phyloP scores from a whole-genome alignment of 2,888 invertebrate genomes.

The Resseliella maxima region DNA sequence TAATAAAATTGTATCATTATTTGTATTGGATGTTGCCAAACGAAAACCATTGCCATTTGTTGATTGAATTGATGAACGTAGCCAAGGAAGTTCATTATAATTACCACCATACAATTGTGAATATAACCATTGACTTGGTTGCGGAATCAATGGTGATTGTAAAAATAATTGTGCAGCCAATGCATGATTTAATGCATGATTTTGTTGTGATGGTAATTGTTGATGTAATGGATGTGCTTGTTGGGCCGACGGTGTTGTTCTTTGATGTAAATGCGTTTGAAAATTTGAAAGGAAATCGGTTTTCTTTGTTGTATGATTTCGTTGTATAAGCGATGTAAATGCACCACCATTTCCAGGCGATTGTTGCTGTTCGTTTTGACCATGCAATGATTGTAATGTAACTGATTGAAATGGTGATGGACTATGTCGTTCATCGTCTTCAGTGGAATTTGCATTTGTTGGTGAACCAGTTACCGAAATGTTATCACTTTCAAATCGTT shows the following conservation, averaged over 20 bases:
- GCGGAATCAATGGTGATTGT: slow-evolving; percentile 79
- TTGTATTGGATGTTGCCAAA: slow-evolving; percentile 58
- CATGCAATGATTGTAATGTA: not conserved
- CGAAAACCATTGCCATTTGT: slow-evolving; percentile 60
- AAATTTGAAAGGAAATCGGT: slow-evolving; percentile 67
- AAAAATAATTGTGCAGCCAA: slow-evolving; percentile 79
- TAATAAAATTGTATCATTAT: not conserved
- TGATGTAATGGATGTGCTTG: slow-evolving; percentile 60
- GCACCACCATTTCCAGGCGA: slow-evolving; percentile 62
- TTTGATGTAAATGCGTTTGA: slow-evolving; percentile 65
- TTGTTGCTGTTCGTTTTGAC: slow-evolving; percentile 42
- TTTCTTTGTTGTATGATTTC: slow-evolving; percentile 66
- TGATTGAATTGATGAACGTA: slow-evolving; percentile 68
- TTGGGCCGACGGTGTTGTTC: not conserved
- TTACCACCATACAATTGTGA: slow-evolving; percentile 77
- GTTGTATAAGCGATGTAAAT: slow-evolving; percentile 67
- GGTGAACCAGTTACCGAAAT: slow-evolving; percentile 69
- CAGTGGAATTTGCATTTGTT: slow-evolving; percentile 65
- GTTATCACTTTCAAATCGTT: slow-evolving; percentile 66
- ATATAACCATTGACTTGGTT: slow-evolving; percentile 82
- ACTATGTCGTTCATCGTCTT: slow-evolving; percentile 65
- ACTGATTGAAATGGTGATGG: slow-evolving; percentile 65
- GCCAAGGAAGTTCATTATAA: slow-evolving; percentile 76
- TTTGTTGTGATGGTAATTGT: slow-evolving; percentile 65
- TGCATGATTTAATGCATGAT: slow-evolving; percentile 71